Evolutionary conservation across 2,113 vertebrate species (phyloP).

Genomic region (Paracanthobrama guichenoti): DNA sequence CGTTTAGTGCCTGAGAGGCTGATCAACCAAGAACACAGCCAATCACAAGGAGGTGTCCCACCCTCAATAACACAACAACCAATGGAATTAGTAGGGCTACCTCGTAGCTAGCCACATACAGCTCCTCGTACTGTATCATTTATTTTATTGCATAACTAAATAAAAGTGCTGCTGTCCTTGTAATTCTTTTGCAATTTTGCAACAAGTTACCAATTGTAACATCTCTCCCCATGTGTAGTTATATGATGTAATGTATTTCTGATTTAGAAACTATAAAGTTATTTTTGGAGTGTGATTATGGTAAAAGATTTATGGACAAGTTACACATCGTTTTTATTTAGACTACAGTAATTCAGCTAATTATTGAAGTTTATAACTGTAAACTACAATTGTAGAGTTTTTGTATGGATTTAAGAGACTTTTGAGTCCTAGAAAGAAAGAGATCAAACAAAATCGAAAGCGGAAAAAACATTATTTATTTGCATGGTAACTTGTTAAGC

Average conservation of each 20-base stretch:
- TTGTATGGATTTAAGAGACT: neutral
- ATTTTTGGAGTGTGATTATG: neutral
- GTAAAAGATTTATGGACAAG: neutral
- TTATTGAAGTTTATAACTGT: neutral
- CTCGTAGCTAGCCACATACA: neutral
- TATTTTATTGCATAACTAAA: no score
- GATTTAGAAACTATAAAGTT: no score
- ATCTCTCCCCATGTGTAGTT: no score
- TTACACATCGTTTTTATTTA: neutral
- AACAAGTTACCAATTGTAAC: no score
- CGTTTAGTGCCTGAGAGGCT: neutral
- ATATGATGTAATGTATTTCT: no score
- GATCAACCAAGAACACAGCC: neutral
- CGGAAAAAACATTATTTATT: no score
- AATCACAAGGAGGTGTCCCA: neutral
- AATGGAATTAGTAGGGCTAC: neutral
- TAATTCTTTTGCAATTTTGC: no score
- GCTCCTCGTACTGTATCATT: no score
- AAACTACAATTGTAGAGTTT: neutral
- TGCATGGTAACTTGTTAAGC: no score
- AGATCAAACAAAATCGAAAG: neutral
- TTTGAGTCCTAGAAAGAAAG: neutral
- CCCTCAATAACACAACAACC: neutral
- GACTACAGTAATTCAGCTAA: neutral
- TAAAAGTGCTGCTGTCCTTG: no score